Percentiles rank a stretch among this genome's conserved stretches.
Conservation (phyloP, 2,888 invertebrate genomes). For the Caenorhabditis uteleia region DNA sequence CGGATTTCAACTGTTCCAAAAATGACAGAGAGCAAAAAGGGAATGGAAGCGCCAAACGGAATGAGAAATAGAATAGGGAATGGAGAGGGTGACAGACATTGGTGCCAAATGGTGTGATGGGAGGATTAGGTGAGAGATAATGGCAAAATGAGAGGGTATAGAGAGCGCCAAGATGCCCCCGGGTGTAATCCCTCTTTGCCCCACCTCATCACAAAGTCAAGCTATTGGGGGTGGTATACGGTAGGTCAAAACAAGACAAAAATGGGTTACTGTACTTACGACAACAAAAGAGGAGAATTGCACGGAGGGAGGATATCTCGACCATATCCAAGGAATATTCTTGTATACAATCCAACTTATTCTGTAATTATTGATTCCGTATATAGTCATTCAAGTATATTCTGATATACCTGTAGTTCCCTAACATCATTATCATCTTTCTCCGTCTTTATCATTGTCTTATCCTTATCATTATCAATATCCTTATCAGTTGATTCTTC, state of each 20-base stretch:
- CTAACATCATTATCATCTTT: neutral
- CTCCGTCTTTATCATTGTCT: slow-evolving; percentile 5
- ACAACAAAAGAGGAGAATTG: slow-evolving; percentile 19
- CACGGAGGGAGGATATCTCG: slow-evolving; percentile 36
- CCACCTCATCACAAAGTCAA: slow-evolving; percentile 24
- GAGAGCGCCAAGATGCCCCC: slow-evolving; percentile 8
- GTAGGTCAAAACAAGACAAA: slow-evolving; percentile 24
- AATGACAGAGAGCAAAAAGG: too few relatives aligned
- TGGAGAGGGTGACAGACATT: too few relatives aligned
- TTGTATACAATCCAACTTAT: slow-evolving; percentile 28
- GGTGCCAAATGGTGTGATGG: too few relatives aligned
- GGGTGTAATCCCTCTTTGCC: slow-evolving; percentile 23
- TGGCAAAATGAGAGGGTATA: too few relatives aligned
- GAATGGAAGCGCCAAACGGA: slow-evolving; percentile 19
- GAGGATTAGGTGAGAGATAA: too few relatives aligned
- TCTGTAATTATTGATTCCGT: too few relatives aligned
- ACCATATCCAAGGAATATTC: slow-evolving; percentile 38
- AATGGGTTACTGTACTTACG: slow-evolving; percentile 10
- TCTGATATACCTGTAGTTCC: neutral
- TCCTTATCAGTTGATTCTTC: slow-evolving; percentile 11
- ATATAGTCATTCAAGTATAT: too few relatives aligned
- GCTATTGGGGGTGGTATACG: slow-evolving; percentile 3
- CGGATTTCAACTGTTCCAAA: too few relatives aligned
- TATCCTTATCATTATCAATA: slow-evolving; percentile 3
- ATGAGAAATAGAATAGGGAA: too few relatives aligned